These are phyloP conservation scores for Hydrochoerus hydrochaeris DNA, from an alignment of 2,113 vertebrate species.

Conservation along the genomic window DNA sequence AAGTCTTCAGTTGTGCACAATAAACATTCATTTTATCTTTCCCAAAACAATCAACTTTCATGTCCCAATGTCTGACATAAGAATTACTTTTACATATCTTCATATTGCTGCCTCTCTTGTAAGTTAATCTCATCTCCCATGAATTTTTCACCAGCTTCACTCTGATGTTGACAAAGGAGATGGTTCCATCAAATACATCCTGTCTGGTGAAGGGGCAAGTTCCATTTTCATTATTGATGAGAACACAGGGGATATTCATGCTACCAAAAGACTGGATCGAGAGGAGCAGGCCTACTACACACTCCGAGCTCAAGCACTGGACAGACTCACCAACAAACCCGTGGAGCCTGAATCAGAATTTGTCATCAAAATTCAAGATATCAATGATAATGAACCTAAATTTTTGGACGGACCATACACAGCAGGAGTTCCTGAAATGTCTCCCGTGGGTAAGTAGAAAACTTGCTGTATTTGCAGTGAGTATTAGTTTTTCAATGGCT, in stretches of 20 bases:
- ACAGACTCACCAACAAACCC: slow-evolving; percentile 92
- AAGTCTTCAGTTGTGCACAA: background rate
- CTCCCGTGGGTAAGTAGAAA: slow-evolving; percentile 93
- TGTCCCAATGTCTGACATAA: slow-evolving; percentile 67
- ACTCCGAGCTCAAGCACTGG: slow-evolving; percentile 94
- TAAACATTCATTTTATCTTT: slow-evolving; percentile 75
- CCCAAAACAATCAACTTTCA: slow-evolving; percentile 79
- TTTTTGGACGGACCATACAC: slow-evolving; percentile 96
- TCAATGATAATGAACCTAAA: slow-evolving; percentile 98
- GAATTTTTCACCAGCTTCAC: slow-evolving; percentile 94
- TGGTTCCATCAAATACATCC: slow-evolving; percentile 97
- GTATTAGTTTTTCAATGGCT: background rate
- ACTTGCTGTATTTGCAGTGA: background rate
- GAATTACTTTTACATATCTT: slow-evolving; percentile 83
- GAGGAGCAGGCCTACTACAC: slow-evolving; percentile 98
- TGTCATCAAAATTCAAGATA: slow-evolving; percentile 98
- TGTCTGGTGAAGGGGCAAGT: slow-evolving; percentile 95
- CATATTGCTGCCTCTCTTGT: slow-evolving; percentile 80
- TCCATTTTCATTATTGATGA: slow-evolving; percentile 99
- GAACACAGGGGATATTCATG: slow-evolving; percentile 98
- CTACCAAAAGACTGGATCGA: slow-evolving; percentile 96
- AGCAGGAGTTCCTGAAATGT: slow-evolving; percentile 97
- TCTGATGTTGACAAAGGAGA: slow-evolving; percentile 98
- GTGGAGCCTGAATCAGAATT: slow-evolving; percentile 96
- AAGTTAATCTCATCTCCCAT: slow-evolving; percentile 88